Base-by-base conservation (phyloP, 2,113 vertebrate species). In the Psittacus erithacus region DNA sequence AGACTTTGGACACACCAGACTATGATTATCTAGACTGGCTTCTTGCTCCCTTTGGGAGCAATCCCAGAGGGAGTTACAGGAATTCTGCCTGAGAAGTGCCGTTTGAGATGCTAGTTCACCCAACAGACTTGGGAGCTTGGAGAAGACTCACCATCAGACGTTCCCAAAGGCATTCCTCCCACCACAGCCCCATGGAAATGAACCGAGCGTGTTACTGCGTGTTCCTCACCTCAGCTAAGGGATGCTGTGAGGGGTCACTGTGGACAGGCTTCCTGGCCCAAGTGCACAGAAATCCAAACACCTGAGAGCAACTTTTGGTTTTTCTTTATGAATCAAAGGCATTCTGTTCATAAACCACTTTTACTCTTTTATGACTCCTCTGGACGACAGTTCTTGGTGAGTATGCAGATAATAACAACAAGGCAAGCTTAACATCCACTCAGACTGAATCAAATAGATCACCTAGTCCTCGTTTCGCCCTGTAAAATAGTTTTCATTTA, bases 401-500 rank as follows among this genome's bases (percentile, higher is more conserved):
- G 82, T 93, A 97, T 93, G 97, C 95, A 96, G 95, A 81, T 92
- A 96, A 97, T 95, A 94, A 97, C 95, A 94, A 86, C 97, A 97
- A 98, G 92, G 97, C 97, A 98, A 97, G 97, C 97, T 93, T 88
- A 93, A 96, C 93, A 97, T 97, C 87, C 90, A 93, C 94, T 96
- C 92, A 88, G 92, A 97, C 90, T 96, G 92, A 95, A 86, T 97
- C 95, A 92, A 96, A 97, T 89, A 96, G 92, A 93, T 82, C 88
- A 70, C 94, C 86, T 71, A 89, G 67, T 96, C 95, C 94, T 97
- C 86, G 81, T 96, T 97, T 97, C 96, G 97, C 96, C 97, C 97
- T 94, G 97, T 97, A 98, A 98, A 98, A 98, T 98, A 98, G 20
- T 95, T 97, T 96, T 98, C 91, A 97, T 97, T 98, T 98, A 98